Conservation (phyloP, 2,113 vertebrate species). For the Colius striatus region DNA sequence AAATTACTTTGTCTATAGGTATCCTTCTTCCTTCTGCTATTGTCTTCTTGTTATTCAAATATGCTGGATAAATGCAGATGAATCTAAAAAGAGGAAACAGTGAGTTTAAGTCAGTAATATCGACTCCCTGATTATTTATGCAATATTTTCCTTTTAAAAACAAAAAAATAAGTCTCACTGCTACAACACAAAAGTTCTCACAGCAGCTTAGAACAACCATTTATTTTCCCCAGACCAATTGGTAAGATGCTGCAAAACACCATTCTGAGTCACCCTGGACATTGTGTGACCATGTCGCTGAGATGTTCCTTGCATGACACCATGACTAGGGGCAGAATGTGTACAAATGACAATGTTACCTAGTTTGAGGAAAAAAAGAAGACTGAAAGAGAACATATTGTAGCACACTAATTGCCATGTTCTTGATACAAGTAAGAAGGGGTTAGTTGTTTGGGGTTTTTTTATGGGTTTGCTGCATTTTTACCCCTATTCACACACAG, state of each 20-base stretch:
- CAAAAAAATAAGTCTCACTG: background rate
- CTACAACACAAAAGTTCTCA: background rate
- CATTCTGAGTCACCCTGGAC: background rate
- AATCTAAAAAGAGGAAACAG: slow-evolving; percentile 78
- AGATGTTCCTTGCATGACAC: background rate
- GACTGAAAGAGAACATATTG: background rate
- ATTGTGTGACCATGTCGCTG: no score
- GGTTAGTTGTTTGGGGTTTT: background rate
- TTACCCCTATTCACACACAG: background rate
- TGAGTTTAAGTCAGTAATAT: background rate
- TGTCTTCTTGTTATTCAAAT: slow-evolving; percentile 97
- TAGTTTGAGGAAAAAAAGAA: background rate
- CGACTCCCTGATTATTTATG: background rate
- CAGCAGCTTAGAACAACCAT: background rate
- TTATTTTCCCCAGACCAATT: background rate
- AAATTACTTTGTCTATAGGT: slow-evolving; percentile 87
- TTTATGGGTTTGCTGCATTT: accelerated
- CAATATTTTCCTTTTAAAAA: background rate
- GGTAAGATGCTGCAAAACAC: background rate
- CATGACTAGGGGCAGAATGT: background rate
- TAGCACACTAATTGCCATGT: background rate
- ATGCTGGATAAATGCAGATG: slow-evolving; percentile 93
- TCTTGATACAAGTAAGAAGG: background rate
- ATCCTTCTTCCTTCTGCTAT: slow-evolving; percentile 94
- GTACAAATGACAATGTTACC: accelerated